These are phyloP conservation scores for Otis tarda DNA, from an alignment of 2,113 vertebrate species.

Conservation along the genomic window DNA sequence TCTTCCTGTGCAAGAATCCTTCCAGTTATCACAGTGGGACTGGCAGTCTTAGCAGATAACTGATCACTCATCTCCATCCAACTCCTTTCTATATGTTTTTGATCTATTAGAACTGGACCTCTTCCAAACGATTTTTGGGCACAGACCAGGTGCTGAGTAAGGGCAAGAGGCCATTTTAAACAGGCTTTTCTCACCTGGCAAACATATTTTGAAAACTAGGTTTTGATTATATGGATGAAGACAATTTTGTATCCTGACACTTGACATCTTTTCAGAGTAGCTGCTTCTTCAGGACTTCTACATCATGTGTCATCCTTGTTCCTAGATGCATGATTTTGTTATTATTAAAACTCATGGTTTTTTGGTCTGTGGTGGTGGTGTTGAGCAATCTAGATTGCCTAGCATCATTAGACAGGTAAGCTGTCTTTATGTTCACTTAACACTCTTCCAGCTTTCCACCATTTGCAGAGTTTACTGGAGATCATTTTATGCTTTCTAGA, in stretches of 20 bases:
- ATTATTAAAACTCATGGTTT: neutral
- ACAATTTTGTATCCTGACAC: neutral
- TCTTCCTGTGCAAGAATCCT: neutral
- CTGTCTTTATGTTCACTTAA: neutral
- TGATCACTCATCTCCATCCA: neutral
- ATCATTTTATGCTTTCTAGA: neutral
- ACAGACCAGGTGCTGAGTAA: neutral
- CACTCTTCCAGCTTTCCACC: neutral
- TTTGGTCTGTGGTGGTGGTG: neutral
- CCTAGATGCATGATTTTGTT: neutral
- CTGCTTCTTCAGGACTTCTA: neutral
- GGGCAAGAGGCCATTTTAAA: neutral
- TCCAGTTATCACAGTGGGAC: neutral
- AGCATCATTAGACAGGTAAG: neutral
- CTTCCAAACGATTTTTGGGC: neutral
- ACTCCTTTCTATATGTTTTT: neutral
- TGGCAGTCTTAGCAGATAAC: neutral
- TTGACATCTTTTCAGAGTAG: neutral
- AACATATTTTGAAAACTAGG: neutral
- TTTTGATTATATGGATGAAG: neutral
- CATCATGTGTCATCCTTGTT: neutral
- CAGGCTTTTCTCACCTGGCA: neutral
- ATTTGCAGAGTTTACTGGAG: neutral
- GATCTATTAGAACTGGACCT: neutral
- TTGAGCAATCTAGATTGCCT: neutral